Evolutionary conservation across 2,797 vertebrate genomes (phyloP).

Genomic region (Scarus forsteni): DNA sequence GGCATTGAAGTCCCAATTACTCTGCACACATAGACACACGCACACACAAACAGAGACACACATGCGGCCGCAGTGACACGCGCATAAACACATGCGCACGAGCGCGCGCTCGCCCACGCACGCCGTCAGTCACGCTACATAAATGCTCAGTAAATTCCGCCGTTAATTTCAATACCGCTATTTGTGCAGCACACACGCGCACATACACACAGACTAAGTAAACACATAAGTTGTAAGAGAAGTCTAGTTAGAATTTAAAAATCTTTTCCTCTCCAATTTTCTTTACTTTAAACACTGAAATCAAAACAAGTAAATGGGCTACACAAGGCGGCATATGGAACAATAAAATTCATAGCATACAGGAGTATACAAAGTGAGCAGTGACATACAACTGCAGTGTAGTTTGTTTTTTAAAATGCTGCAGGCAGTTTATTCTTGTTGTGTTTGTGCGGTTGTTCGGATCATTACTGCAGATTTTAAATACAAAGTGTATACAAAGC

Average conservation of each 20-base stretch:
- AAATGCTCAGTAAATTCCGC: conserved; percentile 82
- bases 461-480: not conserved
- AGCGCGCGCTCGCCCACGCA: conserved; percentile 25
- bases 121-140: conserved; percentile 84
- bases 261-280: conserved; percentile 15
- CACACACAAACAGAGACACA: not conserved
- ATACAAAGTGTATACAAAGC: not conserved
- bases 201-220: conserved; percentile 28
- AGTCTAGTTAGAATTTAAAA: conserved; percentile 38
- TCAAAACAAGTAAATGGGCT: conserved; percentile 27
- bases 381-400: conserved; percentile 23
- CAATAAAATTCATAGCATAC: conserved; percentile 28
- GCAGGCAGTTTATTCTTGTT: conserved; percentile 8
- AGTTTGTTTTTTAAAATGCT: conserved; percentile 25
- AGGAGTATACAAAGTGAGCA: conserved; percentile 8
- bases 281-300: conserved; percentile 48
- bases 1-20: conserved; percentile 89
- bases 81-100: not conserved
- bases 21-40: conserved; percentile 56
- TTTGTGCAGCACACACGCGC: conserved; percentile 46
- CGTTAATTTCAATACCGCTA: conserved; percentile 78
- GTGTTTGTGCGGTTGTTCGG: not conserved
- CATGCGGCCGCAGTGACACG: conserved; percentile 15
- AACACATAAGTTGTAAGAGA: conserved; percentile 31
- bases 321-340: conserved; percentile 14